These are phyloP conservation scores for Herpetotheres cachinnans DNA, from an alignment of 2,113 vertebrate genomes.

Conservation along the genomic window DNA sequence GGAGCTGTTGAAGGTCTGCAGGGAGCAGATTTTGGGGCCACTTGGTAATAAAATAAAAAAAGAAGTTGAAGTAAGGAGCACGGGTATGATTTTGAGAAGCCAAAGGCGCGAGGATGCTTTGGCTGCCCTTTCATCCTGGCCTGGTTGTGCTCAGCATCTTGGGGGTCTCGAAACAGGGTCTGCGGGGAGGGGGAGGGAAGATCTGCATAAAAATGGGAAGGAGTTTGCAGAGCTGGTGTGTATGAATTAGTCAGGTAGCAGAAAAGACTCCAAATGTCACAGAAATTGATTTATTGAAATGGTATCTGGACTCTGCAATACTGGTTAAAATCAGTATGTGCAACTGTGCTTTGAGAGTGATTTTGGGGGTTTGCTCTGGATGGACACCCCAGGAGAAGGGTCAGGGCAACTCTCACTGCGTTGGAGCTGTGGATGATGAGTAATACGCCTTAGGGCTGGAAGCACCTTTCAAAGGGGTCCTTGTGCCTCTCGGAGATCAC, in stretches of 20 bases:
- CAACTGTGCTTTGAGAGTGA: neutral
- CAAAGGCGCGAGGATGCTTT: neutral
- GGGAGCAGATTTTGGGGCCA: neutral
- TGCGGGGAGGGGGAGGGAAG: neutral
- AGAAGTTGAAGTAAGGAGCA: rapidly evolving
- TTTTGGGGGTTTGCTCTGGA: neutral
- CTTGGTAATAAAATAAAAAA: neutral
- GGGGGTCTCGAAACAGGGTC: rapidly evolving
- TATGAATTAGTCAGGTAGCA: rapidly evolving
- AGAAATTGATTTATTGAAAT: neutral
- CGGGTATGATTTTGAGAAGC: neutral
- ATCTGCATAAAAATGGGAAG: neutral
- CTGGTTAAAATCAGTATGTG: rapidly evolving
- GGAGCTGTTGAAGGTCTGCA: neutral
- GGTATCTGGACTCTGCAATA: neutral
- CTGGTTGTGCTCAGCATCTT: neutral
- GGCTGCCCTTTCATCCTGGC: neutral
- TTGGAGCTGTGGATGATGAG: neutral
- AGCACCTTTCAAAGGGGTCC: neutral
- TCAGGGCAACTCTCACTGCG: rapidly evolving
- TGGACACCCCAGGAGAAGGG: neutral
- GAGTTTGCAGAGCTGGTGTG: neutral
- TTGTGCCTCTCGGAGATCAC: neutral
- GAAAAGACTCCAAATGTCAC: too few relatives aligned
- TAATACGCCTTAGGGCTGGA: neutral